A percentile compares a stretch with the other conserved stretches of the same genome.
These are phyloP conservation scores for Buceros bicornis DNA, from an alignment of 2,797 vertebrate species.

Conservation along the genomic window DNA sequence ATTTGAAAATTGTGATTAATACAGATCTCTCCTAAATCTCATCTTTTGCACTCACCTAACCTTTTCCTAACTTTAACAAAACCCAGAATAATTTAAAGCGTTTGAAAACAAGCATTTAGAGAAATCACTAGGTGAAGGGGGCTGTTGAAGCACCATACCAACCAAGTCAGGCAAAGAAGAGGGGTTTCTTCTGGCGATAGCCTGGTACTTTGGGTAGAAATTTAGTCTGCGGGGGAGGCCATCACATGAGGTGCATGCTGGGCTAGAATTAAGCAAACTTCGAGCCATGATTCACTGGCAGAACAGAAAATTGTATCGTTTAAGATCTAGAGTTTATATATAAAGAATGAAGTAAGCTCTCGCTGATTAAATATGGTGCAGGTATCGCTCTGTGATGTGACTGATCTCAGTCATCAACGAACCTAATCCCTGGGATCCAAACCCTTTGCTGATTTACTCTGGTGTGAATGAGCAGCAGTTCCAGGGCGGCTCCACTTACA, in stretches of 20 bases:
- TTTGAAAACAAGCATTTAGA: constrained; percentile 39
- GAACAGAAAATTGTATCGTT: constrained; percentile 43
- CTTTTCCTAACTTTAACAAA: constrained; percentile 22
- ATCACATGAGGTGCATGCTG: constrained; percentile 43
- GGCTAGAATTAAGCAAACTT: constrained; percentile 54
- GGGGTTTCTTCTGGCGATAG: constrained; percentile 37
- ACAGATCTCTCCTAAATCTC: not conserved
- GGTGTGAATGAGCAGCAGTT: constrained; percentile 38
- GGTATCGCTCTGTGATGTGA: constrained; percentile 34
- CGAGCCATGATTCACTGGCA: not conserved
- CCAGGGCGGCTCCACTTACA: not conserved
- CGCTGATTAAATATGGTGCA: constrained; percentile 33
- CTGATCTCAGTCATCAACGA: constrained; percentile 6
- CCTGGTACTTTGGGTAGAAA: not conserved
- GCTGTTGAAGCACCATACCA: constrained; percentile 12
- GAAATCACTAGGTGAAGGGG: constrained; percentile 25
- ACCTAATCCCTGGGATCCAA: constrained; percentile 32
- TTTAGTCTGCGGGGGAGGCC: constrained; percentile 33
- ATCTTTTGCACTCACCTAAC: not conserved
- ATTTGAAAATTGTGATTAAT: not conserved
- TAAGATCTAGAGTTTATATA: constrained; percentile 8
- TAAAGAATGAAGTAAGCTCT: not conserved
- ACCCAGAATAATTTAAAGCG: not conserved
- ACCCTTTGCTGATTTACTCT: not conserved
- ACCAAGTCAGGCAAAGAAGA: constrained; percentile 38